phyloP scores from a whole-genome alignment of 2,113 vertebrate genomes.

The Rhynchomys soricoides region DNA sequence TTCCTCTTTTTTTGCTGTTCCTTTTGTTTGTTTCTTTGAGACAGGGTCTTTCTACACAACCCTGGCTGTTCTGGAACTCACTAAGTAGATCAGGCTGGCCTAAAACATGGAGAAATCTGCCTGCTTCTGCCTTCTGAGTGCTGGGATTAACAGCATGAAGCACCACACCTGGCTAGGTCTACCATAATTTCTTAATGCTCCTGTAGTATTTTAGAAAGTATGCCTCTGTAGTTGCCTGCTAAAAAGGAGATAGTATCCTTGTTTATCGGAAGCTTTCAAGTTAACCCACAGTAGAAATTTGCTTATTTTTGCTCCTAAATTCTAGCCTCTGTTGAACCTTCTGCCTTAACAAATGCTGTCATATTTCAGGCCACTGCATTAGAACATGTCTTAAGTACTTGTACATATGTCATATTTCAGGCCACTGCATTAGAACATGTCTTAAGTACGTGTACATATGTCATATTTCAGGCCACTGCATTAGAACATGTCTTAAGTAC shows the following conservation, averaged over 20 bases:
- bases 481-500: not conserved
- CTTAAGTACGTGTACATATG: too few species aligned
- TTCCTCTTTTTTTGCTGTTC: too few species aligned
- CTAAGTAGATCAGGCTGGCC: not conserved
- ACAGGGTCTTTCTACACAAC: not conserved
- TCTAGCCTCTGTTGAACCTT: not conserved
- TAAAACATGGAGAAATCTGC: not conserved
- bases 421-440: too few species aligned
- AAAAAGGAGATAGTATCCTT: not conserved
- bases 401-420: too few species aligned
- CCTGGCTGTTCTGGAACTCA: not conserved
- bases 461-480: not conserved
- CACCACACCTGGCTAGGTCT: not conserved
- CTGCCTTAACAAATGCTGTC: not conserved
- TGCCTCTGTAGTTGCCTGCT: not conserved
- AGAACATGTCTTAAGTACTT: too few species aligned
- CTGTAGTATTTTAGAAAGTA: not conserved
- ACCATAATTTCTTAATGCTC: conserved; percentile 32
- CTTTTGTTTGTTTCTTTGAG: not conserved
- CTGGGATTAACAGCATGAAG: not conserved
- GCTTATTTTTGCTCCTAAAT: not conserved
- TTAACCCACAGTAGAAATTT: not conserved
- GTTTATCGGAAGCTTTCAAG: conserved; percentile 3
- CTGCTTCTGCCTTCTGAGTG: not conserved
- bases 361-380: too few species aligned